Conservation (phyloP, 2,113 vertebrate genomes). For the Sciurus niger region DNA sequence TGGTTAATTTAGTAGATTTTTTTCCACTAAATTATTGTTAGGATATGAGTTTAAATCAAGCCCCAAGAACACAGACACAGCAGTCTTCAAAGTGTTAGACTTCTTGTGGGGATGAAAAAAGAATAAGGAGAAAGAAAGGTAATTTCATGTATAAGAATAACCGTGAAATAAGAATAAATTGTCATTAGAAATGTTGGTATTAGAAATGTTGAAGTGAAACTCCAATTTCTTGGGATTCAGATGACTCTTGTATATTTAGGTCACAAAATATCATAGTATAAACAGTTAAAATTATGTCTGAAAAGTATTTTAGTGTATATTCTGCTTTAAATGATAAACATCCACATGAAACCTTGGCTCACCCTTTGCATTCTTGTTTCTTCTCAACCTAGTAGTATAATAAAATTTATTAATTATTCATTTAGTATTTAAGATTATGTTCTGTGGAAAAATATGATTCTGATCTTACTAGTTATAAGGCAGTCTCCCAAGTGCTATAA, state of each 20-base stretch:
- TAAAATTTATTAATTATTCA: background rate
- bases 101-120: background rate
- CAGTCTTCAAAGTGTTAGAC: background rate
- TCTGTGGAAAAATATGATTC: background rate
- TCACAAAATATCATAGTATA: background rate
- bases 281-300: background rate
- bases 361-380: background rate
- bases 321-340: background rate
- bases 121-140: background rate
- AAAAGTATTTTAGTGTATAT: background rate
- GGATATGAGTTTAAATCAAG: background rate
- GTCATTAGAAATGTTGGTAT: conserved; percentile 18
- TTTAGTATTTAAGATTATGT: background rate
- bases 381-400: conserved; percentile 35
- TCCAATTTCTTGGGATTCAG: background rate
- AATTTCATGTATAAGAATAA: background rate
- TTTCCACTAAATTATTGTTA: background rate
- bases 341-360: background rate
- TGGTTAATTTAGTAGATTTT: conserved; percentile 17
- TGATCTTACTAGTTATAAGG: background rate
- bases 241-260: background rate
- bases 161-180: background rate
- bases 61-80: background rate
- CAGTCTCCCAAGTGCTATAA: background rate
- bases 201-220: background rate